A percentile compares a stretch with the other conserved stretches of the same genome.
These are phyloP conservation scores for Malacoctenus gilli DNA, from an alignment of 2,797 vertebrate genomes.

Conservation along the genomic window DNA sequence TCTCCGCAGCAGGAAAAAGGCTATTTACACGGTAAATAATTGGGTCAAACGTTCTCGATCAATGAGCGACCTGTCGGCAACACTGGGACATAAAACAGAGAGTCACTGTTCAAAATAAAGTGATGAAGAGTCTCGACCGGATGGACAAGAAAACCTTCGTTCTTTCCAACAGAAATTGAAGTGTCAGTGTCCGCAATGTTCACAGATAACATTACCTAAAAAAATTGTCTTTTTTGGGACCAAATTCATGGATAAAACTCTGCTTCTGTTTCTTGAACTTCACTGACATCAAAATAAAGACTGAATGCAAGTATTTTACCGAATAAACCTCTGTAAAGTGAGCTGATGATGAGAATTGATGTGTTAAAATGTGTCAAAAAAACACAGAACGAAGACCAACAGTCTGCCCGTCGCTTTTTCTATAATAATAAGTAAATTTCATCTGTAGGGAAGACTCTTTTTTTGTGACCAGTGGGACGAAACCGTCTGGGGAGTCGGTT, in stretches of 20 bases:
- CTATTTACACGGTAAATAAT: slow-evolving; percentile 66
- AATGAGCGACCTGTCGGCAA: slow-evolving; percentile 17
- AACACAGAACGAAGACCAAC: background rate
- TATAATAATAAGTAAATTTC: too few relatives aligned
- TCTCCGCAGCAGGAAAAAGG: slow-evolving; percentile 42
- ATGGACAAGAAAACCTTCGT: background rate
- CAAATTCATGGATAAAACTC: too few relatives aligned
- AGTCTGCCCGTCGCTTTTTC: too few relatives aligned
- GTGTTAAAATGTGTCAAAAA: too few relatives aligned
- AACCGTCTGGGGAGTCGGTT: background rate
- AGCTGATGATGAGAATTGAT: too few relatives aligned
- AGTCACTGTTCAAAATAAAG: slow-evolving; percentile 13
- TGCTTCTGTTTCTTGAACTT: too few relatives aligned
- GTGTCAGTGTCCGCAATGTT: too few relatives aligned
- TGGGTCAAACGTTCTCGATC: slow-evolving; percentile 33
- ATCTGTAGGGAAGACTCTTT: background rate
- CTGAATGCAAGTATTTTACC: too few relatives aligned
- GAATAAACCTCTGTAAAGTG: too few relatives aligned
- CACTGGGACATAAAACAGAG: slow-evolving; percentile 21
- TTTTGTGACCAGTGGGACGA: background rate
- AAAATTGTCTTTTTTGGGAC: too few relatives aligned
- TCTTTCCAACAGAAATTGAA: background rate
- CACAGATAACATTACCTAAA: too few relatives aligned
- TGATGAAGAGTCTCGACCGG: slow-evolving; percentile 4
- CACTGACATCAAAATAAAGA: too few relatives aligned